Percentiles rank a stretch among this genome's conserved stretches.
Conservation (phyloP, 2,888 invertebrate species). For the Heliconius cydno region DNA sequence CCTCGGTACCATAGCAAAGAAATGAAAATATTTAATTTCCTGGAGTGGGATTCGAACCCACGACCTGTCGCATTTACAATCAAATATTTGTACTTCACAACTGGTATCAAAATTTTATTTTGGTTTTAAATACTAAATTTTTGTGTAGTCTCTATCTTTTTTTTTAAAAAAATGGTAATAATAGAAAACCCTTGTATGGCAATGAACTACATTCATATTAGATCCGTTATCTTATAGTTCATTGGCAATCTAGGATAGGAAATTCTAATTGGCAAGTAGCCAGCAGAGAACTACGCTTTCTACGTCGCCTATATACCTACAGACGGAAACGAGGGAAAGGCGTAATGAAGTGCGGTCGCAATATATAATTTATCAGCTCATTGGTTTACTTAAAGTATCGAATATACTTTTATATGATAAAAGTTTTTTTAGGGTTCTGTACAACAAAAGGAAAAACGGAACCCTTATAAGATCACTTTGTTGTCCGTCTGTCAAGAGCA, state of each 20-base stretch:
- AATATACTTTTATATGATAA: background rate
- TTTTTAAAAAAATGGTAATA: background rate
- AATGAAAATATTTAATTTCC: no score
- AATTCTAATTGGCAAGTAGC: conserved; percentile 15
- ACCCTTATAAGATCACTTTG: no score
- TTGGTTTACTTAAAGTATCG: conserved; percentile 4
- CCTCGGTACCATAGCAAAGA: no score
- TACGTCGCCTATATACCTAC: conserved; percentile 13
- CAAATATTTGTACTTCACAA: no score
- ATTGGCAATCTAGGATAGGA: conserved; percentile 16
- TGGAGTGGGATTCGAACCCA: no score
- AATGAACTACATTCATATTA: background rate
- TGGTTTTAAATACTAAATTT: background rate
- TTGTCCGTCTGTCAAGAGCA: no score
- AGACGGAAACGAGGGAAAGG: conserved; percentile 30
- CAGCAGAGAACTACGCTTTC: conserved; percentile 23
- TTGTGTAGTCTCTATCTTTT: background rate
- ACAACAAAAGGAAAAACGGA: no score
- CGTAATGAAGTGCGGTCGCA: conserved; percentile 12
- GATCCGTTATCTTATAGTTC: conserved; percentile 9
- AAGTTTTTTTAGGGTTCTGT: background rate
- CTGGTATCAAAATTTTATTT: no score
- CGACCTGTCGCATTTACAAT: no score
- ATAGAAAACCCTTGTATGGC: background rate
- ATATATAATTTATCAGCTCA: conserved; percentile 7